Percentiles rank a stretch among this genome's conserved stretches.
Conservation (phyloP, 1,140 invertebrate species). For the Hirudo medicinalis region DNA sequence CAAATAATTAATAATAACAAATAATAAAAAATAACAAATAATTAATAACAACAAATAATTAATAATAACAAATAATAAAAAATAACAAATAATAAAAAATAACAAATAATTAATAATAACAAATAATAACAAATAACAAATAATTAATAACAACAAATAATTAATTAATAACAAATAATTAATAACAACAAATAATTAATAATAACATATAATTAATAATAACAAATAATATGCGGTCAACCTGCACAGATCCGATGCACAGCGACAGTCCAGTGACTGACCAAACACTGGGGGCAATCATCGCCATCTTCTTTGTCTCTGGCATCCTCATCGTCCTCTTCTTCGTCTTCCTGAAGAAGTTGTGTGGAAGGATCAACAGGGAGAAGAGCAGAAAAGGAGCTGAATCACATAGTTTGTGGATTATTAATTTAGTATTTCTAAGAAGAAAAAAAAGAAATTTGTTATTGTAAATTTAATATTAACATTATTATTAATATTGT, state of each 20-base stretch:
- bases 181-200: too few species aligned
- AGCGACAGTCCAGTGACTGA: neutral
- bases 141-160: too few species aligned
- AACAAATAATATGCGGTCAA: too few species aligned
- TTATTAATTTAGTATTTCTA: neutral
- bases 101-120: neutral
- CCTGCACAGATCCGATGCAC: neutral
- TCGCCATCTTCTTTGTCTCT: constrained; percentile 1
- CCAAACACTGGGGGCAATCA: neutral
- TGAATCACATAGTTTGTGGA: neutral
- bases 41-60: too few species aligned
- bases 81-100: neutral
- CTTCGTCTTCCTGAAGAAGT: constrained; percentile 1
- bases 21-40: too few species aligned
- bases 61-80: neutral
- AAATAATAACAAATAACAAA: too few species aligned
- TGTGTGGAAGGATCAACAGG: neutral
- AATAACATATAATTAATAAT: too few species aligned
- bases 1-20: neutral
- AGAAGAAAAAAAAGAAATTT: neutral
- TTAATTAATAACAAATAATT: too few species aligned
- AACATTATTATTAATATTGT: neutral
- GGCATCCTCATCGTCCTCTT: neutral
- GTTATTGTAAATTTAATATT: neutral
- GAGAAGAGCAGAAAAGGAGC: constrained; percentile 1